phyloP scores from a whole-genome alignment of 2,888 invertebrate species.

The Portevinia maculata region DNA sequence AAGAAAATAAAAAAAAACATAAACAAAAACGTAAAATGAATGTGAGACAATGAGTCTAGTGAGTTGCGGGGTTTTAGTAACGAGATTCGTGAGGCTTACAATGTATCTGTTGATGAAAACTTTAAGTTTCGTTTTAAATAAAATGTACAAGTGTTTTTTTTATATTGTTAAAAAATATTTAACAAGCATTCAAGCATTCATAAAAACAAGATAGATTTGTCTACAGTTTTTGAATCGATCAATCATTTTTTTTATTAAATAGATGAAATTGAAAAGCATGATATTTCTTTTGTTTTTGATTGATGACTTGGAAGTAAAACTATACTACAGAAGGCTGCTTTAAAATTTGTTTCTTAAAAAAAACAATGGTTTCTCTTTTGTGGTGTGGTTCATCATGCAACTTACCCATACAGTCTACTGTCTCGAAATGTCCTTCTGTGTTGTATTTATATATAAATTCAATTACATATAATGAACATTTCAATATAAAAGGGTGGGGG shows the following conservation, averaged over 20 bases:
- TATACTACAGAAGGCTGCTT: slow-evolving; percentile 72
- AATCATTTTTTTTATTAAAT: slow-evolving; percentile 60
- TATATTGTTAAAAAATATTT: slow-evolving; percentile 55
- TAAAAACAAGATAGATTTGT: slow-evolving; percentile 57
- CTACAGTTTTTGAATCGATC: slow-evolving; percentile 69
- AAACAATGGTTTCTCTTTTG: slow-evolving; percentile 76
- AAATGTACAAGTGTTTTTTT: slow-evolving; percentile 33
- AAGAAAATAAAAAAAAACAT: slow-evolving; percentile 29
- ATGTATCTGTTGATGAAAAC: slow-evolving; percentile 54
- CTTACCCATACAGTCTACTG: slow-evolving; percentile 93
- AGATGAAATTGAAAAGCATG: slow-evolving; percentile 78
- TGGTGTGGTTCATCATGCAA: slow-evolving; percentile 81
- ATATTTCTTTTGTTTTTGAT: slow-evolving; percentile 76
- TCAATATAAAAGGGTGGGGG: slow-evolving; percentile 54
- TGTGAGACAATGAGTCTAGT: slow-evolving; percentile 68
- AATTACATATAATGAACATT: slow-evolving; percentile 70
- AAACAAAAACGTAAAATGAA: slow-evolving; percentile 52
- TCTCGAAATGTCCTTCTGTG: slow-evolving; percentile 94
- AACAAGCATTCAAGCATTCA: slow-evolving; percentile 74
- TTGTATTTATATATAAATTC: slow-evolving; percentile 75
- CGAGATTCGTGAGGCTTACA: slow-evolving; percentile 39
- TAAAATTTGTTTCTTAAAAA: slow-evolving; percentile 70
- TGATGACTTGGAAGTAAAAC: slow-evolving; percentile 68
- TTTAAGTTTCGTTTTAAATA: slow-evolving; percentile 36
- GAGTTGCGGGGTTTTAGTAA: slow-evolving; percentile 44